Evolutionary conservation across 2,113 vertebrate species (phyloP), one percentile per base, ranked within the genome.

Genomic region (Recurvirostra avosetta): DNA sequence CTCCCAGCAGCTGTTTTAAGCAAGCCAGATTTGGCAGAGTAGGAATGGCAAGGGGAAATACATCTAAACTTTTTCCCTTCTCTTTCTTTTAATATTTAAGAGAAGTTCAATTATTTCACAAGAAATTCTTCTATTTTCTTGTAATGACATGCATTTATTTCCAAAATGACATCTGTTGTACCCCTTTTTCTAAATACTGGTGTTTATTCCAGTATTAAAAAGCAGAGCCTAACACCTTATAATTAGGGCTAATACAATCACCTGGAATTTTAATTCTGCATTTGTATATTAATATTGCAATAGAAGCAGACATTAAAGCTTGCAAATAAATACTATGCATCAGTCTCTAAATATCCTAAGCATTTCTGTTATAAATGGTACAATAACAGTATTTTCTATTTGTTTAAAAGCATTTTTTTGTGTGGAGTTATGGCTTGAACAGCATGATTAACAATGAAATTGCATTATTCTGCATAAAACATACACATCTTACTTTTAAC

Each of bases 381-480:
- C 47, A 92, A 83, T 88, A 90, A 94, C 70, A 87, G 70, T 72
- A 72, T 68, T 97, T 96, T 71, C 92, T 90, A 86, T 95, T 97
- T 91, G 87, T 90, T 94, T 96, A 90, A 96, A 97, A 96, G 63
- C 70, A 93, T 52, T 75, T 47, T 75, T 94, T 92, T 77, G 45
- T 86, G 72, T 67, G 92, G 90, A 97, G 79, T 91, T 95, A 97
- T 68, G 40, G 43, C 73, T 92, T 38, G 30, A 95, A 92, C 74
- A 90, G 74, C 49, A 91, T 86, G 96, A 97, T 96, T 84, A 97
- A 97, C 91, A 92, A 94, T 23, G 38, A 95, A 95, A 94, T 82
- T 50, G 62, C 80, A 72, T 87, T 96, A 81, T 90, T 98, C 96
- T 97, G 88, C 97, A 97, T 97, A 97, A 95, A 85, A 82, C 72